Base-by-base conservation (phyloP, 2,888 invertebrate species). In the Lasioglossum pauxillum region DNA sequence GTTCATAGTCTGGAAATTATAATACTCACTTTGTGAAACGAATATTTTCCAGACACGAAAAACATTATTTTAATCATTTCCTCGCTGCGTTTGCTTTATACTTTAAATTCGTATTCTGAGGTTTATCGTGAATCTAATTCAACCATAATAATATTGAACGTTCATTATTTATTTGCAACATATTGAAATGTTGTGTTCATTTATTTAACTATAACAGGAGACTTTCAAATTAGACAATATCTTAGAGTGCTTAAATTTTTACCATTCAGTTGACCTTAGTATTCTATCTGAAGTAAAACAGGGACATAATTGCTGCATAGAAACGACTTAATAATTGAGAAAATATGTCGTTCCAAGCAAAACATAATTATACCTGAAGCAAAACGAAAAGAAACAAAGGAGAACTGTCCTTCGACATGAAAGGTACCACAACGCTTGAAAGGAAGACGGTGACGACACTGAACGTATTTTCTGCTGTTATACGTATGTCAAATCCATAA, bases 341-440 rank as follows among this genome's bases (percentile, higher is more conserved):
- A 12, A n/a, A n/a, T n/a, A n/a, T 10, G 57, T 57, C n/a, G 8
- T n/a, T 57, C 23, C 57, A n/a, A n/a, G n/a, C n/a, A n/a, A n/a
- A 3, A 57, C n/a, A 57, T n/a, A 57, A 57, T 53, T 23, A n/a
- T n/a, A 23, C n/a, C n/a, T 57, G 3, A 57, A n/a, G 12, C n/a
- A 57, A n/a, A n/a, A n/a, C 57, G n/a, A 57, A 57, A 57, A 57
- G 57, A n/a, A 57, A 57, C 57, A 57, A 57, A 12, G n/a, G 57
- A 57, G 57, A 57, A 57, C 23, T 57, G 57, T 57, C 57, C 57
- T 57, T 57, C 57, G 1, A n/a, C 57, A 1, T 12, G 57, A 12
- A 57, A 57, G 10, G 57, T n/a, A 57, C n/a, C 2, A 12, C n/a
- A n/a, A n/a, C 57, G n/a, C 57, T 57, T n/a, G n/a, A 12, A 57